Evolutionary conservation across 92 coral and sea anemone species (phyloP).

Genomic region (Zoanthus gigantus): DNA sequence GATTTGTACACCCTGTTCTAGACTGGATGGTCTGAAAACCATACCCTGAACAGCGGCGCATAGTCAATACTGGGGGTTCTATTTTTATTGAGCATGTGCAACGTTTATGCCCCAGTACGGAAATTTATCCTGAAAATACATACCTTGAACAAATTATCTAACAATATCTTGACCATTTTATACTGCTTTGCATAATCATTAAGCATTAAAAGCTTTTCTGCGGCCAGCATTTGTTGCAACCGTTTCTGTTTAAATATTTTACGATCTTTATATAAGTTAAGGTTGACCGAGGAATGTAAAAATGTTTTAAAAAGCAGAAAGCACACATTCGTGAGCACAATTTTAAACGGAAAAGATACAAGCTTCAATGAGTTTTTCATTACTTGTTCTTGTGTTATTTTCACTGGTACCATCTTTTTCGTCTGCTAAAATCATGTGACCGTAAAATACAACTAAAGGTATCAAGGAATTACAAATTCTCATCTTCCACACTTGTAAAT

Average conservation of each 20-base stretch:
- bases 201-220: slow-evolving; percentile 73
- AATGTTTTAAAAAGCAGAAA: neutral
- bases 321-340: neutral
- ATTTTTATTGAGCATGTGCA: too few species aligned
- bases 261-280: slow-evolving; percentile 64
- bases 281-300: neutral
- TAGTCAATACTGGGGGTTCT: too few species aligned
- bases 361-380: slow-evolving; percentile 26
- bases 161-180: slow-evolving; percentile 77
- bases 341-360: slow-evolving; percentile 15
- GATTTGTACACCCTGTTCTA: too few species aligned
- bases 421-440: slow-evolving; percentile 9
- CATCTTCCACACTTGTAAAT: neutral
- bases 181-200: slow-evolving; percentile 84
- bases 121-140: neutral
- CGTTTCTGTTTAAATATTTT: slow-evolving; percentile 86
- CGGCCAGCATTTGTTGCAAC: slow-evolving; percentile 80
- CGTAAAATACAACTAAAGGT: neutral
- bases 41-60: neutral
- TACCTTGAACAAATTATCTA: slow-evolving; percentile 90
- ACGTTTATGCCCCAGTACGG: too few species aligned
- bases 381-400: neutral
- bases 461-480: neutral
- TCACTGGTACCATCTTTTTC: neutral
- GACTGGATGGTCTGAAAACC: too few species aligned